Base-by-base conservation (phyloP, 2,888 invertebrate species). In the Syrista parreyssii region DNA sequence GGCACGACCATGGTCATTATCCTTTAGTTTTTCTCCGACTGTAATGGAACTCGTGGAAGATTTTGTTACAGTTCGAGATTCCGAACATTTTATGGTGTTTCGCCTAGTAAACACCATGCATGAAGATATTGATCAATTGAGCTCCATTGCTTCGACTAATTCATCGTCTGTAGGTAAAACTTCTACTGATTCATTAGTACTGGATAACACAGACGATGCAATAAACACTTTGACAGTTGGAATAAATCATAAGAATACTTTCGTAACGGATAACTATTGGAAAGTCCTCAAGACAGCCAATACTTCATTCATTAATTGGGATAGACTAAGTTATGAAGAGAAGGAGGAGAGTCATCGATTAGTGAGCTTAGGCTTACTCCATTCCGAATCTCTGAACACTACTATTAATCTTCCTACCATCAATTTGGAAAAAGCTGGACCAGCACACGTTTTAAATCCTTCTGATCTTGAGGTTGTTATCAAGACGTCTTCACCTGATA, bases 11-110 rank as follows among this genome's bases (percentile, higher is more conserved):
- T 93, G 96, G 86, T 93, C 94, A 73, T 91, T 96, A 2, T 94
- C 94, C 83, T 91, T 96, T 75, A 93, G 93, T 78, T 95, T 96
- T 88, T 87, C 92, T 31, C 95, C 95, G 4, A 89, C 92, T 3
- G 92, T 93, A 78, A 91, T 96, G 74, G 92, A 93, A 68, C 91
- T 96, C 73, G 93, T 94, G 55, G 96, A 96, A 87, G 95, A 96
- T 89, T 94, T 95, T 79, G 92, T 96, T 33, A 94, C 94, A 1
- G 94, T 94, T 79, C 92, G 94, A 89, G 94, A 94, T 82, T 91
- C 92, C 76, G 93, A 93, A 55, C 93, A 93, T 84, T 93, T 95
- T 77, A 94, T 94, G 82, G 93, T 95, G n/a, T 94, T 95, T 68
- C 83, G 89, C 68, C 79, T 91, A 12, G 87, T 88, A 2, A 91